A percentile compares a stretch with the other conserved stretches of the same genome.
phyloP scores from a whole-genome alignment of 2,797 vertebrate species.

The Botia kubotai region DNA sequence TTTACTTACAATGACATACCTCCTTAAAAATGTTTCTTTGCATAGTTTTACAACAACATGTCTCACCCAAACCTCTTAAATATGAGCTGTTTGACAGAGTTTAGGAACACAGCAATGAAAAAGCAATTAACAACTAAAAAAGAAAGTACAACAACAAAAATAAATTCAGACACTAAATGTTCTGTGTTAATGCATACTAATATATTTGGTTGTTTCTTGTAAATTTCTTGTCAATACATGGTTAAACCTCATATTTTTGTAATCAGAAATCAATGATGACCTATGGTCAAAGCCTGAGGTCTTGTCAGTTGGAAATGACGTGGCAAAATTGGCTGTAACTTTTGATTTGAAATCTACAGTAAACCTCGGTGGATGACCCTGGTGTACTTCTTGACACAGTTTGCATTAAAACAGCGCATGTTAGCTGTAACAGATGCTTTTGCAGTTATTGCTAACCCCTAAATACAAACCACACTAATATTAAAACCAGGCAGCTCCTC shows the following conservation, averaged over 20 bases:
- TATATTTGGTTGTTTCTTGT: neutral
- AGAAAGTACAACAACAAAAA: neutral
- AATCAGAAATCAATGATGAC: neutral
- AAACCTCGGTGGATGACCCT: neutral
- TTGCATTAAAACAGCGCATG: conserved; percentile 52
- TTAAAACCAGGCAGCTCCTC: conserved; percentile 65
- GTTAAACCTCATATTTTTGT: neutral
- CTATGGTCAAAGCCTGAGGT: neutral
- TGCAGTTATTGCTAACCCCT: conserved; percentile 61
- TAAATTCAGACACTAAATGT: neutral
- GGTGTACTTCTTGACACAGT: conserved; percentile 43
- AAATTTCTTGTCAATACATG: neutral
- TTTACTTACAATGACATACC: conserved; percentile 68
- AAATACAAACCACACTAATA: conserved; percentile 66
- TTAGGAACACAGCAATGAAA: conserved; percentile 61
- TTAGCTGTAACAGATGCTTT: conserved; percentile 62
- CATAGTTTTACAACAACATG: conserved; percentile 70
- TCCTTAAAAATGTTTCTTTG: conserved; percentile 72
- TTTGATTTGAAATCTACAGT: conserved; percentile 15
- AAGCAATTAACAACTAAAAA: neutral
- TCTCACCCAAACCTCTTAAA: conserved; percentile 73
- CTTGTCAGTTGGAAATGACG: conserved; percentile 18
- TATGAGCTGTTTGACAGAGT: conserved; percentile 68
- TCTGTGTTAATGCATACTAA: neutral
- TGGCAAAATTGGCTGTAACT: conserved; percentile 46